Conservation (phyloP, 1,140 invertebrate genomes). For the Eufriesea mexicana region DNA sequence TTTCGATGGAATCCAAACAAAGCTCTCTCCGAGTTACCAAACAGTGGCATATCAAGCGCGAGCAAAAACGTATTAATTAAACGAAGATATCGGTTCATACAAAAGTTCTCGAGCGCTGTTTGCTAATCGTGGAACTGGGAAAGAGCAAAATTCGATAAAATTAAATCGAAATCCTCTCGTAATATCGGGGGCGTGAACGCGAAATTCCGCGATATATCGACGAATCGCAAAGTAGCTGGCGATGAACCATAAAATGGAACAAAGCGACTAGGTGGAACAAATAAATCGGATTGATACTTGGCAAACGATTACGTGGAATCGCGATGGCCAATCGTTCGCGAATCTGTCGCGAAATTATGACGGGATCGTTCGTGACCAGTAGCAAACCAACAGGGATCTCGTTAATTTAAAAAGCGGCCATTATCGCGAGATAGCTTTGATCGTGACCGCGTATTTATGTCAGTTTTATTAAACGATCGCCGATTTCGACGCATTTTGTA, state of each 20-base stretch:
- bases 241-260: not conserved
- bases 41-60: too few relatives aligned
- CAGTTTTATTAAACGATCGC: conserved; percentile 16
- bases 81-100: too few relatives aligned
- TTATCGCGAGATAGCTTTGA: conserved; percentile 25
- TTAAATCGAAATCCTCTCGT: too few relatives aligned
- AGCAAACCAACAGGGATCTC: not conserved
- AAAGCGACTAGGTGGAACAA: not conserved
- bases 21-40: too few relatives aligned
- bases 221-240: not conserved
- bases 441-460: conserved; percentile 9
- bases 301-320: not conserved
- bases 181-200: too few relatives aligned
- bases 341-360: not conserved
- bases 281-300: not conserved
- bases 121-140: too few relatives aligned
- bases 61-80: too few relatives aligned
- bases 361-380: not conserved
- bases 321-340: not conserved
- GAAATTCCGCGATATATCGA: too few relatives aligned
- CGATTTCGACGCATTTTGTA: conserved; percentile 20
- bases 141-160: too few relatives aligned
- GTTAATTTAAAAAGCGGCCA: conserved; percentile 43
- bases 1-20: too few relatives aligned
- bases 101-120: too few relatives aligned